Percentiles rank a stretch among this genome's conserved stretches.
These are phyloP conservation scores for Pogonophryne albipinna DNA, from an alignment of 2,797 vertebrate species.

Conservation along the genomic window DNA sequence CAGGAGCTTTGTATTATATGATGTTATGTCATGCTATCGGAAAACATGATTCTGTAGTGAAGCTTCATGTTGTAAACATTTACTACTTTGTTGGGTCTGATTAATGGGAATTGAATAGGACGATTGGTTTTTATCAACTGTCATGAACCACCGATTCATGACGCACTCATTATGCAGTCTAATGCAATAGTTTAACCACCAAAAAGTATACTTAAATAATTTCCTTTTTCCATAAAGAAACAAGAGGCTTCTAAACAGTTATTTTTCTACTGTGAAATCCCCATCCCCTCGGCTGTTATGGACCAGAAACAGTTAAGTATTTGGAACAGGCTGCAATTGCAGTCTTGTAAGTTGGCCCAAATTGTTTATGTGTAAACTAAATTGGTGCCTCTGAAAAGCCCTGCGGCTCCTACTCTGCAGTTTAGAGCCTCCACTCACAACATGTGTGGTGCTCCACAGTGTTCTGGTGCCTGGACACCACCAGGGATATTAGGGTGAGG, in stretches of 20 bases:
- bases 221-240: neutral
- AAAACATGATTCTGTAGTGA: neutral
- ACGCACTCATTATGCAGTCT: neutral
- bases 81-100: neutral
- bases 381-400: constrained; percentile 61
- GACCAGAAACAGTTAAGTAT: constrained; percentile 52
- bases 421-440: constrained; percentile 16
- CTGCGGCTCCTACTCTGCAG: constrained; percentile 32
- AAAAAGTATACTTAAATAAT: constrained; percentile 5
- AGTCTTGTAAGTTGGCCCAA: constrained; percentile 59
- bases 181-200: neutral
- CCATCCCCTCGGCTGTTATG: neutral
- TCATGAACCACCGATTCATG: too few species aligned
- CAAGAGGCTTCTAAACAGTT: neutral
- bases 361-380: constrained; percentile 76
- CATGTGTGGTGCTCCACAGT: constrained; percentile 26
- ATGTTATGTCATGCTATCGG: neutral
- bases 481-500: neutral
- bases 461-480: constrained; percentile 18
- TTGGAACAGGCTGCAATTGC: constrained; percentile 49
- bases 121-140: neutral
- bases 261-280: neutral
- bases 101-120: neutral
- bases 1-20: neutral
- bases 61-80: neutral